phyloP scores from a whole-genome alignment of 2,113 vertebrate genomes.

The Tenebrosternarchus preto region DNA sequence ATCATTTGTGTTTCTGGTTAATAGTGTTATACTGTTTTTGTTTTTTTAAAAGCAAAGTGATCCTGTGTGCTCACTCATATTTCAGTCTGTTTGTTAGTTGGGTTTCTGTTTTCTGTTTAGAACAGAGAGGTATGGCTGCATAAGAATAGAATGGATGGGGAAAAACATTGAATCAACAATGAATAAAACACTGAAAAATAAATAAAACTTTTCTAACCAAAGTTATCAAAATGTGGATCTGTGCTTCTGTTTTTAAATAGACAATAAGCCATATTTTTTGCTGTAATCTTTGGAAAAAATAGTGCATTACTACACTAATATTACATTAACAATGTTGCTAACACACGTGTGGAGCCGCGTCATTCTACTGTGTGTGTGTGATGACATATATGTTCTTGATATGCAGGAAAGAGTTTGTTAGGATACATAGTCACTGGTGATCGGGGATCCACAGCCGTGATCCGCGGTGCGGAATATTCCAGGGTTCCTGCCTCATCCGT shows the following conservation, averaged over 20 bases:
- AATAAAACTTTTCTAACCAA: conserved; percentile 72
- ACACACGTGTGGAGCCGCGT: no score
- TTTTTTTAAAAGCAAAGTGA: conserved; percentile 59
- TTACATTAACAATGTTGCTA: no score
- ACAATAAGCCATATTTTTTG: no score
- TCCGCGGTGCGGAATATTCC: no score
- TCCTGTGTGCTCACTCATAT: conserved; percentile 56
- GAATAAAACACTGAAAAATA: conserved; percentile 64
- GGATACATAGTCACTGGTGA: no score
- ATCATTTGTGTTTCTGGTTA: conserved; percentile 66
- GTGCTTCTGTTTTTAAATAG: background rate
- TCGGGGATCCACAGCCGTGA: no score
- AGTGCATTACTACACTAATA: no score
- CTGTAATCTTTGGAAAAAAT: no score
- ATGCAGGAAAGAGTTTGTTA: no score
- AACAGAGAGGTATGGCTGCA: conserved; percentile 57
- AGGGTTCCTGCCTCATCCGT: no score
- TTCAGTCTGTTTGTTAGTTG: conserved; percentile 37
- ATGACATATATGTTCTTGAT: no score
- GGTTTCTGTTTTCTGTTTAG: conserved; percentile 51
- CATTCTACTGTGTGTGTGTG: no score
- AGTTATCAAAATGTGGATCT: conserved; percentile 66
- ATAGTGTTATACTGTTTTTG: conserved; percentile 58
- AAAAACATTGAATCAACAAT: conserved; percentile 55
- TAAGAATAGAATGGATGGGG: conserved; percentile 55